Evolutionary conservation across 2,113 vertebrate genomes (phyloP), one percentile per base, ranked within the genome.

Genomic region (Galeopterus variegatus): DNA sequence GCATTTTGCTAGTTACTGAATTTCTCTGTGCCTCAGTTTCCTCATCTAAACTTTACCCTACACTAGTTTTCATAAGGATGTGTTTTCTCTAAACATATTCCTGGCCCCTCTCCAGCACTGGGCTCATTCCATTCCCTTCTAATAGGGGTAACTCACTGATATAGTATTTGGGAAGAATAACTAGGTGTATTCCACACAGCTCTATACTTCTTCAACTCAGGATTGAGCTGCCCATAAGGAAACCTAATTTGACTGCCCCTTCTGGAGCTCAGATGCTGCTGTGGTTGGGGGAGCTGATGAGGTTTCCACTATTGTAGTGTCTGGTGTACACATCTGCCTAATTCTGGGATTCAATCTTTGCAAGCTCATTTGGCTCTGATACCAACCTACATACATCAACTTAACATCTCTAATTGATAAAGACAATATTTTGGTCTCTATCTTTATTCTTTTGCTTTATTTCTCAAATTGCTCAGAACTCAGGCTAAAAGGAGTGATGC

Each of bases 251-350:
- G 0, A 33, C 14, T 73, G 33, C 56, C 11, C 10, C 10, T 41
- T 45, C 23, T 19, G 48, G 56, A 36, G 31, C 19, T 60, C 15
- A 21, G 65, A 65, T 0, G 31, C 10, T 15, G 0, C 41, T 65
- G 15, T 23, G 24, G 0, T 24, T 6, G 2, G 52, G 24, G 6
- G 1, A 41, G 18, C 6, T n/a, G 45, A 12, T 2, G 2, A 50
- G 28, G 58, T 48, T 75, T 45, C 31, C 6, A 9, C 41, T 54
- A 23, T 8, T 23, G 54, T 31, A 28, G 28, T 70, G 56, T 28
- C 31, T 31, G 2, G 15, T n/a, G 9, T 15, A 5, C 14, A 4
- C 54, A 24, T 50, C 48, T 76, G 21, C 26, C 3, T 77, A 36
- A 48, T 54, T 84, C 76, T n/a, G 28, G 28, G 15, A 24, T 56